Evolutionary conservation across 2,113 vertebrate species (phyloP), one percentile per base, ranked within the genome.

Genomic region (Rhea americana): DNA sequence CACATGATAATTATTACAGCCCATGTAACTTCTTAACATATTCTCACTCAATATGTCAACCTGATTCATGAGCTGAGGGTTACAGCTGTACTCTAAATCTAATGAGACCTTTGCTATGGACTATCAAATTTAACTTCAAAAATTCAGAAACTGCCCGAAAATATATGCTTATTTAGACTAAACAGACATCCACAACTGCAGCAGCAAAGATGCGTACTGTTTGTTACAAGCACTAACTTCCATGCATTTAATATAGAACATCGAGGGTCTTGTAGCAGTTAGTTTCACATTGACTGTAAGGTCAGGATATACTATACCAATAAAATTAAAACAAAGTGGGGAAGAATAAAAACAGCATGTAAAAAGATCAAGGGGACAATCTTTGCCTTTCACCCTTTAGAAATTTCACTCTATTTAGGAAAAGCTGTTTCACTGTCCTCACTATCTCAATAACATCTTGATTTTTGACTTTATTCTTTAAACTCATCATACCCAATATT

Each of bases 1-100:
- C 53, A 67, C 0, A 0, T 11, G 43, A 61, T 24, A 77, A 73
- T n/a, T 62, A 66, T 43, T 8, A 24, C 0, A 3, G 28, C 13
- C 16, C 41, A 8, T 26, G 5, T 76, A 68, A 80, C 43, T 84
- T 58, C 25, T 25, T 37, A 37, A 45, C 2, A 3, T n/a, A 35
- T 51, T 88, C 82, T 56, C 77, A 37, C 13, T 45, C 6, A 8
- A 4, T 25, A 0, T 20, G 35, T 17, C 50, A 65, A 20, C 14
- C 18, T 22, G 35, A 17, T 21, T 68, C 30, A 66, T 16, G 1
- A 67, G 13, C 30, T 63, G 24, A n/a, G 48, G 15, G 56, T 32
- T 67, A 63, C 41, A 63, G 15, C 20, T 48, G 47, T 12, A 28
- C 12, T 13, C 19, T 13, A n/a, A 2, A 20, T 32, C 43, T 66